These are phyloP conservation scores for Scaptomyza polygonia DNA, from an alignment of 2,888 invertebrate species.

Conservation along the genomic window DNA sequence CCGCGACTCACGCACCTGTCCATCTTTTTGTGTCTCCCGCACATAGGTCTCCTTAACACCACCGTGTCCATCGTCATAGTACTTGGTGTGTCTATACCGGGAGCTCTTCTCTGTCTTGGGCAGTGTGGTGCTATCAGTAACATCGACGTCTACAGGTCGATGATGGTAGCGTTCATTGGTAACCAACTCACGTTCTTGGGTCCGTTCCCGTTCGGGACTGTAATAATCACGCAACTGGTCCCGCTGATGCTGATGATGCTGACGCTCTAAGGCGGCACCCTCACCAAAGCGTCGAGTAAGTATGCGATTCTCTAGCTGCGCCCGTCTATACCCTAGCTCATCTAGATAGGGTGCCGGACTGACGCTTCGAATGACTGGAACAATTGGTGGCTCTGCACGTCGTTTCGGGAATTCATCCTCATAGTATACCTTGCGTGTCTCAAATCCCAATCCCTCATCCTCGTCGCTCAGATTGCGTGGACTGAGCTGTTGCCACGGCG, in stretches of 20 bases:
- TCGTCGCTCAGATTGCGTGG: constrained; percentile 87
- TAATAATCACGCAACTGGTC: constrained; percentile 52
- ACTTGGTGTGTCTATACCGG: constrained; percentile 82
- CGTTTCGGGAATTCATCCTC: constrained; percentile 77
- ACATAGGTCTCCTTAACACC: constrained; percentile 85
- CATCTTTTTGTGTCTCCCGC: constrained; percentile 84
- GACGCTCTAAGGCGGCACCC: constrained; percentile 83
- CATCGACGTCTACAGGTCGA: constrained; percentile 4
- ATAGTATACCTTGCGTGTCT: constrained; percentile 85
- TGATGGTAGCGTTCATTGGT: constrained; percentile 67
- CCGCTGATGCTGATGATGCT: constrained; percentile 68
- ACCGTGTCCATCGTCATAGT: constrained; percentile 85
- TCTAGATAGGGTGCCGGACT: constrained; percentile 85
- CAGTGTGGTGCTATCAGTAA: constrained; percentile 37
- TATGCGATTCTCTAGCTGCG: constrained; percentile 90
- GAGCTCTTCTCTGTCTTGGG: constrained; percentile 79
- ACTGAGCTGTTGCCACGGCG: constrained; percentile 83
- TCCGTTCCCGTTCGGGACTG: constrained; percentile 40
- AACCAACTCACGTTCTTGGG: constrained; percentile 21
- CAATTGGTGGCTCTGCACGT: constrained; percentile 86
- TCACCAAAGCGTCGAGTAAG: constrained; percentile 86
- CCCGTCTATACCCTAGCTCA: constrained; percentile 89
- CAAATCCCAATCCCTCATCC: constrained; percentile 92
- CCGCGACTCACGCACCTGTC: constrained; percentile 83
- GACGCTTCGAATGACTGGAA: constrained; percentile 87